Percentiles rank a stretch among this genome's conserved stretches.
Evolutionary conservation across 2,888 invertebrate genomes (phyloP).

Genomic region (Lepetodrilus schrolli): DNA sequence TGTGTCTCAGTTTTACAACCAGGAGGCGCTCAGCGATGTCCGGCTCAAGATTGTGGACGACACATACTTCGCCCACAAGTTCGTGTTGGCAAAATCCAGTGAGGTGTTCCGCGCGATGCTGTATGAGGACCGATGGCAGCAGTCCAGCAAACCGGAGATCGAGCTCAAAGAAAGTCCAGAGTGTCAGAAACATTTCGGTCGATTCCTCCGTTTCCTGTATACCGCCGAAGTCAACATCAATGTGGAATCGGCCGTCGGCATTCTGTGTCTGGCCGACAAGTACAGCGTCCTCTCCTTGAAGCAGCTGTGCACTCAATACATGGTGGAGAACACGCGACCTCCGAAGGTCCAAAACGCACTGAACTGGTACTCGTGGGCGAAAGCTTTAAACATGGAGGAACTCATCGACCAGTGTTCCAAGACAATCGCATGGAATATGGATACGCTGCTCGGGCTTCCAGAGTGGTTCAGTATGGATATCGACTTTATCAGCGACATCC

Average conservation of each 20-base stretch:
- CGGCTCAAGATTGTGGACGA: conserved; percentile 64
- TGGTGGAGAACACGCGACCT: conserved; percentile 72
- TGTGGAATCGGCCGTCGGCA: conserved; percentile 70
- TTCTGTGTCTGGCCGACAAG: conserved; percentile 75
- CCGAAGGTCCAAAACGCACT: conserved; percentile 73
- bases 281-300: conserved; percentile 74
- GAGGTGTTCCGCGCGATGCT: conserved; percentile 75
- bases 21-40: conserved; percentile 71
- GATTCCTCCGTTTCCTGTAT: conserved; percentile 73
- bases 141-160: conserved; percentile 61
- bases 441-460: conserved; percentile 63
- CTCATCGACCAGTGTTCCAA: conserved; percentile 71
- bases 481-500: conserved; percentile 72
- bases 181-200: conserved; percentile 71
- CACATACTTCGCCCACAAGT: conserved; percentile 71
- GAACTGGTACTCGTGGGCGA: conserved; percentile 75
- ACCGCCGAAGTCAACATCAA: conserved; percentile 72
- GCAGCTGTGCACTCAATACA: conserved; percentile 70
- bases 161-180: conserved; percentile 71
- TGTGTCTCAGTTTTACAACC: conserved; percentile 73
- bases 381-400: conserved; percentile 69
- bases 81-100: conserved; percentile 74
- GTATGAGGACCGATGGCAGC: conserved; percentile 71
- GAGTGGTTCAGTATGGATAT: conserved; percentile 74
- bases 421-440: conserved; percentile 75